Evolutionary conservation across 2,888 invertebrate species (phyloP).

Genomic region (Sinelater perroti): DNA sequence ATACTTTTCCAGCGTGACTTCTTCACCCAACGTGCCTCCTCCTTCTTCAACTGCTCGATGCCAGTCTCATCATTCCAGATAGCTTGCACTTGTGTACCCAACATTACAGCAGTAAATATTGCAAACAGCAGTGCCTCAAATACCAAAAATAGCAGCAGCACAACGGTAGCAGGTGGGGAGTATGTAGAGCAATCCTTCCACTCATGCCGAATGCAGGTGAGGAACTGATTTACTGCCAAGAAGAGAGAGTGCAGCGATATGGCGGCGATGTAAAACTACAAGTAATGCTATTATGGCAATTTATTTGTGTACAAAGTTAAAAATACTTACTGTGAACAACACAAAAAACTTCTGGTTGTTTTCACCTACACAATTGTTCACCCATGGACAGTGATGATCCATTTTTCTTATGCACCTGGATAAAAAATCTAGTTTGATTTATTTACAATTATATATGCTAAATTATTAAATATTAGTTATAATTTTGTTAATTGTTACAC

Average conservation of each 20-base stretch:
- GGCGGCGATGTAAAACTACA: constrained; percentile 96
- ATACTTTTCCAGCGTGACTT: constrained; percentile 95
- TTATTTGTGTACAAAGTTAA: constrained; percentile 2
- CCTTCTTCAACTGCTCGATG: constrained; percentile 96
- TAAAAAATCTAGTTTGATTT: constrained; percentile 48
- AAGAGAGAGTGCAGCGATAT: constrained; percentile 94
- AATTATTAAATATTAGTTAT: neutral
- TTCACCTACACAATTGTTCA: constrained; percentile 99
- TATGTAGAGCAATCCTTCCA: constrained; percentile 95
- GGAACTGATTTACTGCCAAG: constrained; percentile 91
- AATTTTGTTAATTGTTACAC: neutral
- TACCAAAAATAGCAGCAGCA: constrained; percentile 87
- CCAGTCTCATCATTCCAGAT: constrained; percentile 99
- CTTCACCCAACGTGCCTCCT: constrained; percentile 91
- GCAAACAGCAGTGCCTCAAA: constrained; percentile 96
- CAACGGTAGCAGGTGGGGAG: constrained; percentile 95
- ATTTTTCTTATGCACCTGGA: constrained; percentile 82
- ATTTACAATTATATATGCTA: no score
- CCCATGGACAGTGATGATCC: constrained; percentile 95
- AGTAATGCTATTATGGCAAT: constrained; percentile 43
- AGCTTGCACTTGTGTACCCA: constrained; percentile 88
- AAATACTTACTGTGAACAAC: constrained; percentile 86
- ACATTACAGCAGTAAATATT: constrained; percentile 97
- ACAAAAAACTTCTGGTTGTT: constrained; percentile 99
- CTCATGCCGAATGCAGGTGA: constrained; percentile 90